Base-by-base conservation (phyloP, 2,888 invertebrate genomes). In the Anagyrus pseudococci region DNA sequence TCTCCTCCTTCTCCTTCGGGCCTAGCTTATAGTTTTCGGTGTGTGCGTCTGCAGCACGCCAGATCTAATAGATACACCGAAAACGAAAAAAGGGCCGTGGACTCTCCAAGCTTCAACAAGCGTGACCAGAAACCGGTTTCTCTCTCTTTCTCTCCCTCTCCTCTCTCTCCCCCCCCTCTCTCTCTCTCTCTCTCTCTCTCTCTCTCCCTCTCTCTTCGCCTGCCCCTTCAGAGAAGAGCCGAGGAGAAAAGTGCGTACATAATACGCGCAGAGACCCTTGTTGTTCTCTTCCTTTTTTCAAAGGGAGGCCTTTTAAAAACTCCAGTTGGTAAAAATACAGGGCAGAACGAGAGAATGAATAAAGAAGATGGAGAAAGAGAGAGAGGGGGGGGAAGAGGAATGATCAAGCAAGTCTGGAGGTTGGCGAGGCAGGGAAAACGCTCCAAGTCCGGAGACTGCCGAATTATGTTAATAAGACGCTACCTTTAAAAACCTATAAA, bases 101-200 rank as follows among this genome's bases (percentile, higher is more conserved):
- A n/a, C n/a, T n/a, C n/a, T n/a, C n/a, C 15, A 47, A 47, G 6
- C 23, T 15, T 43, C 59, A 65, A 64, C 63, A 64, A 63, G 62
- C 66, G 62, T 66, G 66, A 63, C 66, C 66, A 63, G 26, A 67
- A 70, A 72, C 71, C 68, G 64, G 71, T 70, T 69, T 67, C 48
- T 52, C 49, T 48, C 48, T 49, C 25, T 20, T 15, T 22, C 22
- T 7, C 40, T 19, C 19, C 20, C 46, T 41, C 52, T 41, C 15
- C 58, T 17, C 15, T 37, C 37, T 43, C 17, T n/a, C n/a, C n/a
- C n/a, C n/a, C n/a, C n/a, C n/a, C n/a, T n/a, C n/a, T n/a, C n/a
- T n/a, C n/a, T n/a, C n/a, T n/a, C n/a, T n/a, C n/a, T n/a, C n/a
- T n/a, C n/a, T n/a, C n/a, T n/a, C n/a, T n/a, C n/a, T n/a, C n/a